A percentile compares a stretch with the other conserved stretches of the same genome.
Evolutionary conservation across 2,797 vertebrate genomes (phyloP).

Genomic region (Syngnathus rostellatus): DNA sequence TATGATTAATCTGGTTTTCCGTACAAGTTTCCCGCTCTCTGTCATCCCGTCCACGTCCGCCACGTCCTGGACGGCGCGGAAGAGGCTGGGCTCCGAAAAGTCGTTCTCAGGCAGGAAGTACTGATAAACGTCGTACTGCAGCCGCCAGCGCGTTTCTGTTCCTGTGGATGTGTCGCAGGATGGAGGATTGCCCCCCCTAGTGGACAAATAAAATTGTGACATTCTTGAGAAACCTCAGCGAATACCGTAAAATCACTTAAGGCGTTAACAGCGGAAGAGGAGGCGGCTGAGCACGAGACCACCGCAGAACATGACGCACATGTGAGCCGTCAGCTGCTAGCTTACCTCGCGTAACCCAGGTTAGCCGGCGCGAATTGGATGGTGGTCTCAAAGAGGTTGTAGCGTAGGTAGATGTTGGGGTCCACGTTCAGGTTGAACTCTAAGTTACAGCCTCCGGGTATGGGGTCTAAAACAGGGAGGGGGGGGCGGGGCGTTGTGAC

Average conservation of each 20-base stretch:
- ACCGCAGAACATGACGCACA: not conserved
- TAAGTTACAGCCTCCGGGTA: slow-evolving; percentile 89
- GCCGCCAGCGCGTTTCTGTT: slow-evolving; percentile 68
- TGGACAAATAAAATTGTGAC: not conserved
- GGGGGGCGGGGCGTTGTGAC: not conserved
- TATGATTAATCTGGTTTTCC: not conserved
- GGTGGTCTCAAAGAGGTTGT: slow-evolving; percentile 79
- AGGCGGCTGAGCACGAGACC: not conserved
- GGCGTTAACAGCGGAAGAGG: not conserved
- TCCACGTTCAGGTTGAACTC: slow-evolving; percentile 82
- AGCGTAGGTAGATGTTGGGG: slow-evolving; percentile 83
- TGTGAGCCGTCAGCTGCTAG: not conserved
- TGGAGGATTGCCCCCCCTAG: slow-evolving; percentile 61
- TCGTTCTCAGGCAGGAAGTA: slow-evolving; percentile 85
- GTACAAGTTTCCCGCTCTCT: slow-evolving; percentile 70
- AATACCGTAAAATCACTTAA: not conserved
- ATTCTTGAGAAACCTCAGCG: slow-evolving; percentile 8
- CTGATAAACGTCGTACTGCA: slow-evolving; percentile 85
- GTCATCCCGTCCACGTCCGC: slow-evolving; percentile 59
- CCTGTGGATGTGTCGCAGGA: slow-evolving; percentile 64
- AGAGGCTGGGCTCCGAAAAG: slow-evolving; percentile 70
- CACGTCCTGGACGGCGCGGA: slow-evolving; percentile 72
- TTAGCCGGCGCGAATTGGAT: slow-evolving; percentile 88
- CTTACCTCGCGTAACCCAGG: slow-evolving; percentile 80
- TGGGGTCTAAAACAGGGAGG: slow-evolving; percentile 71